Conservation (phyloP, 2,113 vertebrate species). For the Puma concolor region DNA sequence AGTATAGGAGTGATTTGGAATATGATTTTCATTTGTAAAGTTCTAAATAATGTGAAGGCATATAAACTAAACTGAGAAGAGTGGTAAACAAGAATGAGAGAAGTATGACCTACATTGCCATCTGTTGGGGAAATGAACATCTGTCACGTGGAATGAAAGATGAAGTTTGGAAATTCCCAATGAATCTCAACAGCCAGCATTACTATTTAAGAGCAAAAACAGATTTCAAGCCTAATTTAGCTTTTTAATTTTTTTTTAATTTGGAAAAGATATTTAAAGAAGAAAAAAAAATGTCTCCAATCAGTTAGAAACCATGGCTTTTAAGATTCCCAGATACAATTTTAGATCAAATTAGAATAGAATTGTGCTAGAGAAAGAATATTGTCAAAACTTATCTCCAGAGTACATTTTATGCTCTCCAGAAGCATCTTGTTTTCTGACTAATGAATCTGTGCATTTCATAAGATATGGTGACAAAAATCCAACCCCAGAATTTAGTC, state of each 20-base stretch:
- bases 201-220: constrained; percentile 43
- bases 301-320: constrained; percentile 71
- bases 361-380: constrained; percentile 63
- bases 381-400: constrained; percentile 57
- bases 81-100: constrained; percentile 34
- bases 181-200: constrained; percentile 9
- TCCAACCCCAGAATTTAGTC: background rate
- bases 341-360: constrained; percentile 67
- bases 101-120: constrained; percentile 62
- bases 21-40: constrained; percentile 40
- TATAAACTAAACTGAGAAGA: constrained; percentile 35
- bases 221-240: constrained; percentile 41
- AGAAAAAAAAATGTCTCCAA: constrained; percentile 21
- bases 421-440: background rate
- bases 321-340: constrained; percentile 65
- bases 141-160: constrained; percentile 59
- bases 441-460: background rate
- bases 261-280: constrained; percentile 70
- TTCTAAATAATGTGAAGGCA: constrained; percentile 22
- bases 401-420: background rate
- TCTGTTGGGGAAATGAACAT: constrained; percentile 54
- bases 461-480: background rate
- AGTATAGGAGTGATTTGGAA: background rate
- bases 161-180: constrained; percentile 46
- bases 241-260: constrained; percentile 67